phyloP scores from a whole-genome alignment of 2,797 vertebrate species.

The Helarctos malayanus region DNA sequence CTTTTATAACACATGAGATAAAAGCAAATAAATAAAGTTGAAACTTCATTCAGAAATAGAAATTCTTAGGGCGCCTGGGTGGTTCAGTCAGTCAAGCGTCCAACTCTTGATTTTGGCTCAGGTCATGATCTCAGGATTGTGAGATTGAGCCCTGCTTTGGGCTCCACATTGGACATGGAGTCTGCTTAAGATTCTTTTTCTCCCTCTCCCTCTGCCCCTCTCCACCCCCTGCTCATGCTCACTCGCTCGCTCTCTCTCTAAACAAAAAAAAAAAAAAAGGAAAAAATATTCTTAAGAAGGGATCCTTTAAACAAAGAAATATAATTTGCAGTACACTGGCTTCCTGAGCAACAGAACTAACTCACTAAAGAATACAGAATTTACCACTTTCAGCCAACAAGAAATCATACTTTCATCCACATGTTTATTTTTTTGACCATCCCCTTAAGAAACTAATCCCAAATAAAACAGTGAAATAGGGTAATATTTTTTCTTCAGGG shows the following conservation, averaged over 20 bases:
- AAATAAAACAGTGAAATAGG: neutral
- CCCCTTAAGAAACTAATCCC: neutral
- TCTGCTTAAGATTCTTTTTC: neutral
- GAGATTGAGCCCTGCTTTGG: neutral
- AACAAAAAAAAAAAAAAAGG: neutral
- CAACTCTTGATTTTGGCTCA: neutral
- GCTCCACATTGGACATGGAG: neutral
- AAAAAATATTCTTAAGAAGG: neutral
- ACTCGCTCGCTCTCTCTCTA: neutral
- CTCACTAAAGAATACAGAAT: neutral
- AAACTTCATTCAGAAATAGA: neutral
- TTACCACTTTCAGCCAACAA: neutral
- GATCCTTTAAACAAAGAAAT: neutral
- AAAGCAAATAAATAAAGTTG: neutral
- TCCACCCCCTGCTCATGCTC: neutral
- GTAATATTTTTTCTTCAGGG: neutral
- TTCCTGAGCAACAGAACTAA: neutral
- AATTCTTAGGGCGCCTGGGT: neutral
- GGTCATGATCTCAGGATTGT: neutral
- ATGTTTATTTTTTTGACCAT: neutral
- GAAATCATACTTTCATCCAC: neutral
- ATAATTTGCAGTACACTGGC: neutral
- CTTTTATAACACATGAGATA: neutral
- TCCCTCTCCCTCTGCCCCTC: neutral
- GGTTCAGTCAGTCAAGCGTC: neutral